A percentile compares a stretch with the other conserved stretches of the same genome.
These are phyloP conservation scores for Schizotus pectinicornis DNA, from an alignment of 2,888 invertebrate species.

Conservation along the genomic window DNA sequence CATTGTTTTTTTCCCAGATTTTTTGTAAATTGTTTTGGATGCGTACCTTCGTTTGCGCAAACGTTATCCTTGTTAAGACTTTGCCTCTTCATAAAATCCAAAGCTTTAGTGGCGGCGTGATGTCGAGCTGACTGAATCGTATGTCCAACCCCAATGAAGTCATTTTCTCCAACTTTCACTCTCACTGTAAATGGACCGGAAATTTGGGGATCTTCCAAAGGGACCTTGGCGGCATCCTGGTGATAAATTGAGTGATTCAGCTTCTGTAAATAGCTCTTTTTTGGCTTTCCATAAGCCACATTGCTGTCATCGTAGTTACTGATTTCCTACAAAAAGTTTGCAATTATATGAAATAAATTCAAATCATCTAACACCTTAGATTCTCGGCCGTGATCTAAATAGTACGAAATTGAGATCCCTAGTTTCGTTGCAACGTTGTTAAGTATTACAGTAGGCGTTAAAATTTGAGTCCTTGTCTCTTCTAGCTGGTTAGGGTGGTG, in stretches of 20 bases:
- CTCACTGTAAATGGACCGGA: conserved; percentile 49
- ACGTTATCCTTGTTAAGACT: conserved; percentile 38
- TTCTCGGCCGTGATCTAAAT: conserved; percentile 24
- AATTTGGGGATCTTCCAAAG: conserved; percentile 37
- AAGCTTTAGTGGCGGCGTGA: conserved; percentile 50
- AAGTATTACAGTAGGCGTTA: conserved; percentile 50
- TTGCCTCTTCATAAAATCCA: conserved; percentile 42
- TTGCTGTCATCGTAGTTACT: conserved; percentile 18
- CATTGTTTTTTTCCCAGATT: no score
- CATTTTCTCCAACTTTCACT: conserved; percentile 44
- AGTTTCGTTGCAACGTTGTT: conserved; percentile 51
- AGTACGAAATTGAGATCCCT: conserved; percentile 47
- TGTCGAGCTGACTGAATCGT: conserved; percentile 51
- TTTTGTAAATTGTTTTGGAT: no score
- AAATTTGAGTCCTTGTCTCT: conserved; percentile 29
- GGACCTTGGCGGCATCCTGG: conserved; percentile 30
- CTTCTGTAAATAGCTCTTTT: conserved; percentile 44
- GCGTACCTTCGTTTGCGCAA: conserved; percentile 46
- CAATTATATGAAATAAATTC: neutral
- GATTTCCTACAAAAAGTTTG: conserved; percentile 13
- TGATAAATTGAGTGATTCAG: conserved; percentile 45
- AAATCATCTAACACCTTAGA: conserved; percentile 2
- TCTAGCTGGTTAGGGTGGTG: conserved; percentile 42
- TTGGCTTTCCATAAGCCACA: conserved; percentile 32
- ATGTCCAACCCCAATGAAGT: conserved; percentile 46